Conservation (phyloP, 2,113 vertebrate genomes). For the Dipodomys ordii region DNA sequence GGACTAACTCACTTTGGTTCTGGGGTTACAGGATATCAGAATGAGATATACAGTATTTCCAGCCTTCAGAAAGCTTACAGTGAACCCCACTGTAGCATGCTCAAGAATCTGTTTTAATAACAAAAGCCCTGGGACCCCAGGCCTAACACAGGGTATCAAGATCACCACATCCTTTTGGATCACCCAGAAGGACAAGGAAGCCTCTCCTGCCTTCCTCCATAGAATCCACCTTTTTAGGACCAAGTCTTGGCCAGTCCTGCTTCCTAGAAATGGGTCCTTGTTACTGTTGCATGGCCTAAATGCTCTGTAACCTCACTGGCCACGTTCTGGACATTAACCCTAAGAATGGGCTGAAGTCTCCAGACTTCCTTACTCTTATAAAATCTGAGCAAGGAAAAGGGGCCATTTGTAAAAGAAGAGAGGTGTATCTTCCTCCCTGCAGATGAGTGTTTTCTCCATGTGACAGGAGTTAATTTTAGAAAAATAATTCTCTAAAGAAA, state of each 20-base stretch:
- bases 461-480: constrained; percentile 67
- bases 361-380: neutral
- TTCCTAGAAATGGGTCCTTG: neutral
- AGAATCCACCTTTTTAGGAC: neutral
- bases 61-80: neutral
- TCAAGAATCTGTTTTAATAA: neutral
- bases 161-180: neutral
- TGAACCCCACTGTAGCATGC: neutral
- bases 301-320: neutral
- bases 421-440: neutral
- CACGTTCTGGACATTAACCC: constrained; percentile 77
- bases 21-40: neutral
- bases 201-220: fast-evolving
- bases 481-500: constrained; percentile 54
- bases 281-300: neutral
- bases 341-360: constrained; percentile 71
- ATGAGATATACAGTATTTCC: neutral
- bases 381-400: neutral
- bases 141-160: neutral
- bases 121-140: no score
- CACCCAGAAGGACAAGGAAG: neutral
- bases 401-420: neutral
- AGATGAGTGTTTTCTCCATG: neutral
- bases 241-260: neutral
- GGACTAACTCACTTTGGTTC: neutral